Base-by-base conservation (phyloP, 2,797 vertebrate species). In the Anguilla marmorata region DNA sequence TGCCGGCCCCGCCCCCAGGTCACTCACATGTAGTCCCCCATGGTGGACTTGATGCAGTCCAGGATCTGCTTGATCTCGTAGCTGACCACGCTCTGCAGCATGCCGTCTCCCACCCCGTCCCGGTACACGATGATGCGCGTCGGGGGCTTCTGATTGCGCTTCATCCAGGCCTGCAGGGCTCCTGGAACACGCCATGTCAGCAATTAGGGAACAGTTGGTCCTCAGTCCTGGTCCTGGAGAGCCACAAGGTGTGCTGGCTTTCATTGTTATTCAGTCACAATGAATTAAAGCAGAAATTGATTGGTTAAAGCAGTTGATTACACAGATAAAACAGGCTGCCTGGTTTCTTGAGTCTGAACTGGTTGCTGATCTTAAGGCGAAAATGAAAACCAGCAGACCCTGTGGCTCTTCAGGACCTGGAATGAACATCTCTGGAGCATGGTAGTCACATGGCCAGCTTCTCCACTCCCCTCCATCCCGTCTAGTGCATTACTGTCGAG, bases 41-140 rank as follows among this genome's bases (percentile, higher is more conserved):
- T 96, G 52, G 98, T 88, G 50, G 96, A 94, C 88, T 93, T 96
- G 89, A 99, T 96, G 89, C 96, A 98, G 84, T 98, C 97, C 88
- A 97, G 87, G 90, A 99, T 96, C 48, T 99, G 99, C 7, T 96
- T 91, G 1, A 99, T 95, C 93, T 99, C 98, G 0, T 98, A 98
- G 92, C 93, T 96, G 52, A 99, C 97, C 76, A 99, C 92, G 0
- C 96, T 97, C 80, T 96, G 94, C 24, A 99, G 95, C 27, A 99
- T 98, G 19, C 98, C 99, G 0, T 99, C 99, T 3, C 98, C 99
- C 9, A 99, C 98, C 0, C 99, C 99, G 27, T 99, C 99, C 11
- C 98, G 95, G 90, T 98, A 99, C 89, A 99, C 96, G 0, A 99
- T 94, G 90, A 99, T 97, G 16, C 99, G 97, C 8, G 96, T 95